phyloP scores from a whole-genome alignment of 2,797 vertebrate genomes.

The Acipenser ruthenus region DNA sequence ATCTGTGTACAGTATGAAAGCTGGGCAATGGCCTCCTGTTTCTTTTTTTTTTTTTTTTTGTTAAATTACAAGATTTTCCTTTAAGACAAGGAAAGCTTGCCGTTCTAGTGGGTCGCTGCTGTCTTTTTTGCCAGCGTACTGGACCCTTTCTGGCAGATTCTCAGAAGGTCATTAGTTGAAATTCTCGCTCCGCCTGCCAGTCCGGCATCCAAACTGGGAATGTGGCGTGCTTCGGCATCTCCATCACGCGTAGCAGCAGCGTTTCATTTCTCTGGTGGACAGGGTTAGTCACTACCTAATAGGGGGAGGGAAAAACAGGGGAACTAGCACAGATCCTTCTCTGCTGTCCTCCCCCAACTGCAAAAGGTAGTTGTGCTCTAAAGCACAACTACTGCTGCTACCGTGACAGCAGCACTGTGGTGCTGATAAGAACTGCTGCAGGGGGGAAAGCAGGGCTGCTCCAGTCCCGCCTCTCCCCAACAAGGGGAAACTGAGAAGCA shows the following conservation, averaged over 20 bases:
- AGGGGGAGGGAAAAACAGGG: slow-evolving; percentile 71
- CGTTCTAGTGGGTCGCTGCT: slow-evolving; percentile 21
- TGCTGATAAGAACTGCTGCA: slow-evolving; percentile 21
- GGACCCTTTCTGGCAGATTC: slow-evolving; percentile 37
- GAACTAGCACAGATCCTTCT: slow-evolving; percentile 60
- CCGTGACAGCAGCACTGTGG: slow-evolving; percentile 46
- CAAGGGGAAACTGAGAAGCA: slow-evolving; percentile 45
- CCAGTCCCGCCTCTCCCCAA: slow-evolving; percentile 33
- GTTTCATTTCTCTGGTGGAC: slow-evolving; percentile 66
- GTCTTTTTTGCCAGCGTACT: neutral
- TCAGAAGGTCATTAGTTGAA: slow-evolving; percentile 81
- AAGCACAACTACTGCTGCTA: slow-evolving; percentile 26
- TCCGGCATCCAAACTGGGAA: slow-evolving; percentile 77
- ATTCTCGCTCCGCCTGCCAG: slow-evolving; percentile 72
- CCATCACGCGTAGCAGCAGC: slow-evolving; percentile 66
- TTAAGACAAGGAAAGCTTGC: slow-evolving; percentile 5
- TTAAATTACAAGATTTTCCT: slow-evolving; percentile 2
- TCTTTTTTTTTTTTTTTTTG: slow-evolving; percentile 2
- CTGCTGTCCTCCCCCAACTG: slow-evolving; percentile 45
- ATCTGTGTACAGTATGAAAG: neutral
- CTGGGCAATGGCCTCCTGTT: neutral
- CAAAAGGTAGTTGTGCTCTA: slow-evolving; percentile 27
- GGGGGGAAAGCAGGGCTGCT: slow-evolving; percentile 12
- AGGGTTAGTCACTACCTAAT: slow-evolving; percentile 78
- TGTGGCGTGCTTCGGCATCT: slow-evolving; percentile 74